These are phyloP conservation scores for Chelidonichthys spinosus DNA, from an alignment of 2,797 vertebrate genomes.

Conservation along the genomic window DNA sequence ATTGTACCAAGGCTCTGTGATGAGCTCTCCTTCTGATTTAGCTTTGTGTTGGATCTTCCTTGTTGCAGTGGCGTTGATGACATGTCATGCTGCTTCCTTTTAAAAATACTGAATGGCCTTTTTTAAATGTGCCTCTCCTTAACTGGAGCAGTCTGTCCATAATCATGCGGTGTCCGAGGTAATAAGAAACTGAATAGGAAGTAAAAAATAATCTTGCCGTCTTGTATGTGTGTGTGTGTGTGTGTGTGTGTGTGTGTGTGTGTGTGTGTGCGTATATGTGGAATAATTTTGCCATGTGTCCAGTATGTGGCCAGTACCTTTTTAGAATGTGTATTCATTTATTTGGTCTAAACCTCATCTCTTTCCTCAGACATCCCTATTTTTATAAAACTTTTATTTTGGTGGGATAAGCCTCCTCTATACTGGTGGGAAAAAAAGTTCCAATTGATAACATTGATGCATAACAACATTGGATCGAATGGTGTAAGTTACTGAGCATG, in stretches of 20 bases:
- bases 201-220: constrained; percentile 39
- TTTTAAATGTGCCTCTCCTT: constrained; percentile 85
- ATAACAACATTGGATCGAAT: constrained; percentile 7
- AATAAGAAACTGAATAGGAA: constrained; percentile 50
- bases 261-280: constrained; percentile 35
- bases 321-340: constrained; percentile 21
- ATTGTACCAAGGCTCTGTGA: constrained; percentile 34
- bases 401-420: background rate
- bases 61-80: constrained; percentile 60
- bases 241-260: background rate
- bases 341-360: constrained; percentile 8
- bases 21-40: constrained; percentile 51
- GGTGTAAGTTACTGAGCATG: background rate
- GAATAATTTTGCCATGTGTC: background rate
- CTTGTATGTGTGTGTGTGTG: constrained; percentile 3
- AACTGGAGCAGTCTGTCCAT: constrained; percentile 72
- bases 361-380: constrained; percentile 25
- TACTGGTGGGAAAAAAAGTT: background rate
- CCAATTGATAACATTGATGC: background rate
- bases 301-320: constrained; percentile 32
- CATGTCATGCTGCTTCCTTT: constrained; percentile 74
- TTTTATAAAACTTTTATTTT: constrained; percentile 36
- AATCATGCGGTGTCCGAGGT: constrained; percentile 59
- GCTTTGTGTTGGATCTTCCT: constrained; percentile 67
- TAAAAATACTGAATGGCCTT: constrained; percentile 84